Conservation (phyloP, 2,113 vertebrate species). For the Microcebus lehilahytsara region DNA sequence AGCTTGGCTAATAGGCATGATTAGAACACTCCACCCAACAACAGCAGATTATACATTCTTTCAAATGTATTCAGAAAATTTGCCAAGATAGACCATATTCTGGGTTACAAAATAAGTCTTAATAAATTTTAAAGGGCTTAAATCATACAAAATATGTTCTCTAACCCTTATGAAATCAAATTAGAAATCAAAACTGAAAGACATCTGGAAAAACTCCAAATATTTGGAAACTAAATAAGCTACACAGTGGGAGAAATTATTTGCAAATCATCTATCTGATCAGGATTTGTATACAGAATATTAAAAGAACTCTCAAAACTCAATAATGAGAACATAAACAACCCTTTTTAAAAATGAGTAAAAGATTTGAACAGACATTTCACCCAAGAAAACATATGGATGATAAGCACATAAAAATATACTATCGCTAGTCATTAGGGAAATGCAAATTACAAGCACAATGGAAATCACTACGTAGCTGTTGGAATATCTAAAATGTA, state of each 20-base stretch:
- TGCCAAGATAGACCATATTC: conserved; percentile 4
- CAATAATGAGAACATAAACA: background rate
- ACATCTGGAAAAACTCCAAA: background rate
- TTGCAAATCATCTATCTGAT: background rate
- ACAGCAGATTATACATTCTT: background rate
- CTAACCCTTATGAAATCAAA: conserved; percentile 35
- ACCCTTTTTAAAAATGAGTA: background rate
- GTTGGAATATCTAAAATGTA: background rate
- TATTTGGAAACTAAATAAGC: conserved; percentile 37
- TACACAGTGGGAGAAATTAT: background rate
- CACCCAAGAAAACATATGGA: background rate
- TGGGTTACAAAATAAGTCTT: conserved; percentile 21
- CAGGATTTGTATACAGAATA: background rate
- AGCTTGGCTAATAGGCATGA: background rate
- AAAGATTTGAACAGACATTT: background rate
- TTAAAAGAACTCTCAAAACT: background rate
- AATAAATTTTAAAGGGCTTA: conserved; percentile 26
- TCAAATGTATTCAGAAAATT: background rate
- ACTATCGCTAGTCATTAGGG: background rate
- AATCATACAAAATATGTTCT: conserved; percentile 41
- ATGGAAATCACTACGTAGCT: background rate
- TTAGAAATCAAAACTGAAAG: conserved; percentile 23
- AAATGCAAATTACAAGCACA: background rate
- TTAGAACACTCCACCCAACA: background rate
- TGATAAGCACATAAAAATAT: background rate